Conservation (phyloP, 2,797 vertebrate species). For the Chaetophractus vellerosus region DNA sequence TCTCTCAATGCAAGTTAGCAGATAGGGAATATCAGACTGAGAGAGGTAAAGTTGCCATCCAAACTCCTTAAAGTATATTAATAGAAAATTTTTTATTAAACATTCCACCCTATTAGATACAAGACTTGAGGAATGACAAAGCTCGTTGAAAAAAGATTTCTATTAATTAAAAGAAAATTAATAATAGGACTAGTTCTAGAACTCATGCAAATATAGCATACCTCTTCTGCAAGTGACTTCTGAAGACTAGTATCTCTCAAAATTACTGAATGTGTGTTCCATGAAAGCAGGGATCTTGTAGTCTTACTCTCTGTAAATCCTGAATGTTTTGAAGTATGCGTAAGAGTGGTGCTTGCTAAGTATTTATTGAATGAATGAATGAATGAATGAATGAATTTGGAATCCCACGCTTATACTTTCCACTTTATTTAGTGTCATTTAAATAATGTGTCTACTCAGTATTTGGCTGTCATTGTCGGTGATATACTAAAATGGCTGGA, state of each 20-base stretch:
- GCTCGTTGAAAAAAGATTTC: no score
- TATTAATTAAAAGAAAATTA: neutral
- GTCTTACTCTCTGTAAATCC: accelerated
- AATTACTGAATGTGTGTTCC: accelerated
- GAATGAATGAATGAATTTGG: neutral
- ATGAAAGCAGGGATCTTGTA: accelerated
- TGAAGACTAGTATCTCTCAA: accelerated
- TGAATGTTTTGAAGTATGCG: neutral
- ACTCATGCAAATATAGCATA: accelerated
- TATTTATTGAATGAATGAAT: neutral
- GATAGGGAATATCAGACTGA: neutral
- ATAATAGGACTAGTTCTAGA: neutral
- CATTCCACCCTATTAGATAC: neutral
- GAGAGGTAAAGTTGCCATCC: neutral
- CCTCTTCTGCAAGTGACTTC: accelerated
- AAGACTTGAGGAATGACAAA: neutral
- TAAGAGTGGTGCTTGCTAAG: neutral
- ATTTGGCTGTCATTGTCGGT: neutral
- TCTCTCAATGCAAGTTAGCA: neutral
- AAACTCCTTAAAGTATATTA: neutral
- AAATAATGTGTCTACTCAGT: no score
- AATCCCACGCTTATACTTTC: neutral
- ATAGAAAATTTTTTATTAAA: neutral
- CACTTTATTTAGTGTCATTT: neutral
- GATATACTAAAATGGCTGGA: accelerated